These are phyloP conservation scores for Ochotona princeps DNA, from an alignment of 2,113 vertebrate genomes.

Conservation along the genomic window DNA sequence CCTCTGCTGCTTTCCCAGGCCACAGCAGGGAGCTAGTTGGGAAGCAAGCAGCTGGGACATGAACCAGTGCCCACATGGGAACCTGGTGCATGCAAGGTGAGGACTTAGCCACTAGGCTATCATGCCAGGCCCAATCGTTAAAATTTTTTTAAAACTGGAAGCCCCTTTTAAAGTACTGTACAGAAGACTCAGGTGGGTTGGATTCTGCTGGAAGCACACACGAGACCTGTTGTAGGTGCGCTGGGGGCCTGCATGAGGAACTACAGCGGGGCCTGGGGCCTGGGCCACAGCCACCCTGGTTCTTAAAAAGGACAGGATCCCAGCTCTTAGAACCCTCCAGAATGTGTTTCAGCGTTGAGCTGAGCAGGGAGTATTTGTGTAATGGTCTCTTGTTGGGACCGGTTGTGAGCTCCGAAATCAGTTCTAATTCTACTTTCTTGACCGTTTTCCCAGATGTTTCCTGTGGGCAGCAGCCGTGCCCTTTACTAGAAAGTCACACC, in stretches of 20 bases:
- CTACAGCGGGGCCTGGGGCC: not conserved
- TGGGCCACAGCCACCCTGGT: not conserved
- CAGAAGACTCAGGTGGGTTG: not conserved
- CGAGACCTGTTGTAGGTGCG: no score
- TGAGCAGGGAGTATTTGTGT: not conserved
- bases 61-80: no score
- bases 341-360: not conserved
- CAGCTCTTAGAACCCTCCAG: no score
- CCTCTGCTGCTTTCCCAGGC: no score
- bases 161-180: not conserved
- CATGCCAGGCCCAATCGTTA: not conserved
- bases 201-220: no score
- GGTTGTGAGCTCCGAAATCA: slow-evolving; percentile 69
- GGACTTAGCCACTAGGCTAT: no score
- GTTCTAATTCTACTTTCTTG: slow-evolving; percentile 79
- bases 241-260: not conserved
- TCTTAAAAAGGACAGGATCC: no score
- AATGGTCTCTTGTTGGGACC: slow-evolving; percentile 35
- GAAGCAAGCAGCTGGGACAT: no score
- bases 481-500: slow-evolving; percentile 87
- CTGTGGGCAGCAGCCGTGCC: slow-evolving; percentile 86
- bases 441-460: slow-evolving; percentile 89
- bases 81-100: no score
- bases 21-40: no score
- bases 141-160: not conserved